Percentiles rank a stretch among this genome's conserved stretches.
Conservation (phyloP, 2,888 invertebrate genomes). For the Cenopis cana region DNA sequence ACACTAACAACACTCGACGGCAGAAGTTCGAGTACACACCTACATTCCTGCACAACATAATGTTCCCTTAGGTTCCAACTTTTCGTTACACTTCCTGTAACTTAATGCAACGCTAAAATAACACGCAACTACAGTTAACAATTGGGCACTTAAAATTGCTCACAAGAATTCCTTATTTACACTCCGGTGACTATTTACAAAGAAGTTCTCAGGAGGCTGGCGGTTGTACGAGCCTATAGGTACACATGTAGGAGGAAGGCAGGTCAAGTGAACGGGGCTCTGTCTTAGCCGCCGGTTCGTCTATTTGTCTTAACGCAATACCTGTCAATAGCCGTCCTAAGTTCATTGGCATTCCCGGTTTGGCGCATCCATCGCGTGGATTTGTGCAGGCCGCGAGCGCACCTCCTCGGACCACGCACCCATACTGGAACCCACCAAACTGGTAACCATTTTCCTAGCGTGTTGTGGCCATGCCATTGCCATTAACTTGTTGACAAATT, state of each 20-base stretch:
- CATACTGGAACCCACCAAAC: constrained; percentile 66
- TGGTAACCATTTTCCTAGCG: constrained; percentile 74
- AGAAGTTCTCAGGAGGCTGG: constrained; percentile 79
- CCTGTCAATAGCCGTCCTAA: constrained; percentile 82
- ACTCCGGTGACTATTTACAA: constrained; percentile 75
- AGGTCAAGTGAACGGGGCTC: constrained; percentile 81
- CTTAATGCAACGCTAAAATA: constrained; percentile 46
- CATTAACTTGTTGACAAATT: constrained; percentile 80
- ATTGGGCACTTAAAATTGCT: constrained; percentile 60
- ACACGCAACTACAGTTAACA: constrained; percentile 51
- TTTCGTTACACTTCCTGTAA: constrained; percentile 46
- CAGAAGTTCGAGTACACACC: constrained; percentile 24
- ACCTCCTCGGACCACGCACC: constrained; percentile 53
- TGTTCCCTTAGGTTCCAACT: constrained; percentile 33
- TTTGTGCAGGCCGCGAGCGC: constrained; percentile 75
- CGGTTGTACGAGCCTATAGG: constrained; percentile 58
- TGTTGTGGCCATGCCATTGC: constrained; percentile 78
- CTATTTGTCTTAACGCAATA: constrained; percentile 84
- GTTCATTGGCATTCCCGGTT: constrained; percentile 83
- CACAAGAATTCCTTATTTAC: constrained; percentile 79
- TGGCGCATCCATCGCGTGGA: constrained; percentile 80
- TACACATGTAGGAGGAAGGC: constrained; percentile 57
- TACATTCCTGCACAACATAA: constrained; percentile 33
- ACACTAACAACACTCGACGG: constrained; percentile 35
- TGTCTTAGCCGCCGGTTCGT: constrained; percentile 77